Percentiles rank a stretch among this genome's conserved stretches.
These are phyloP conservation scores for Drosophila prosaltans DNA, from an alignment of 1,140 invertebrate genomes.

Conservation along the genomic window DNA sequence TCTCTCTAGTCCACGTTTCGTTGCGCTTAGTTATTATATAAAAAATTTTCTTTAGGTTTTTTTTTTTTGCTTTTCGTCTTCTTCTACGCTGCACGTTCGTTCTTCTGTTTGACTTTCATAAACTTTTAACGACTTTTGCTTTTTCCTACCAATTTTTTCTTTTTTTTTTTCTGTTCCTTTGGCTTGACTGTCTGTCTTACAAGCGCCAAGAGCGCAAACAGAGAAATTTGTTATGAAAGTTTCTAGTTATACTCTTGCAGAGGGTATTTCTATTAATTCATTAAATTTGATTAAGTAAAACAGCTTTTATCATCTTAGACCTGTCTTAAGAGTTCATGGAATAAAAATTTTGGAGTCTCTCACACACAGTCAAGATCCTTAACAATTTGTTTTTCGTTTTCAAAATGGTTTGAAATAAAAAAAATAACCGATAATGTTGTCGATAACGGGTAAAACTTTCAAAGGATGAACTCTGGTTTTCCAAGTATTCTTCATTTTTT, in stretches of 20 bases:
- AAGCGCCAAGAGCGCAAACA: slow-evolving; percentile 10
- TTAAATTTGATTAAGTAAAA: background rate
- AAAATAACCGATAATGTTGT: no score
- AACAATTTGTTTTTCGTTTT: no score
- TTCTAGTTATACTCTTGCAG: slow-evolving; percentile 59
- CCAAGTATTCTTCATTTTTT: no score
- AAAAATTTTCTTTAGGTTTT: slow-evolving; percentile 42
- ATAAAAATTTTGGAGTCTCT: no score
- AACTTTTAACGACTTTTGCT: slow-evolving; percentile 83
- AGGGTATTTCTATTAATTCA: slow-evolving; percentile 22
- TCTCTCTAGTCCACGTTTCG: slow-evolving; percentile 53
- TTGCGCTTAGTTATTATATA: slow-evolving; percentile 78
- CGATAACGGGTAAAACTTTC: no score
- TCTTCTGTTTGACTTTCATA: slow-evolving; percentile 82
- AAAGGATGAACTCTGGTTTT: no score
- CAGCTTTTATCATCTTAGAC: no score
- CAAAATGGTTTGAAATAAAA: no score
- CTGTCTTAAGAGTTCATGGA: no score
- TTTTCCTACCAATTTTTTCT: slow-evolving; percentile 45
- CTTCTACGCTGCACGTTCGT: slow-evolving; percentile 45
- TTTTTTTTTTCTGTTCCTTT: background rate
- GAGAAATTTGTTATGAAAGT: slow-evolving; percentile 65
- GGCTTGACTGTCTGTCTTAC: slow-evolving; percentile 14
- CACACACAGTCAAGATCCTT: no score
- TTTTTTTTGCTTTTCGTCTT: slow-evolving; percentile 33